Conservation (phyloP, 92 coral and sea anemone species). For the Meandrina meandrites region DNA sequence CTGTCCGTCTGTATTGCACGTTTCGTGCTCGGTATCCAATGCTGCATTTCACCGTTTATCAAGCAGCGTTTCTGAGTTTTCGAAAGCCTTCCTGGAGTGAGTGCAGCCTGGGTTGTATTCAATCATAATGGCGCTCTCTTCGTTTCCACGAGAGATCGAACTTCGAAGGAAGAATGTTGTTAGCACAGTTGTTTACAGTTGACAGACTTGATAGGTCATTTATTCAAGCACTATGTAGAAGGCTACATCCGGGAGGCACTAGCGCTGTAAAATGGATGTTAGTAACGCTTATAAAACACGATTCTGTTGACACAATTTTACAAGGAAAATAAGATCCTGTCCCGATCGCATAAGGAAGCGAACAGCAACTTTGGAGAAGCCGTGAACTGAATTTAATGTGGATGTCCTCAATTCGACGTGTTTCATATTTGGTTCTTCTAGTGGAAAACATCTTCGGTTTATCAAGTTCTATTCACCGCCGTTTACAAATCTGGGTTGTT, state of each 20-base stretch:
- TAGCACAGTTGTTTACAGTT: conserved; percentile 24
- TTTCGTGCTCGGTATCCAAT: neutral
- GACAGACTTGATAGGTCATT: conserved; percentile 34
- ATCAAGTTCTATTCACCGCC: neutral
- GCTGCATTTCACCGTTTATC: neutral
- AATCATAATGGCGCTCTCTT: neutral
- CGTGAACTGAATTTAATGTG: neutral
- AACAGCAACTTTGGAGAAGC: neutral
- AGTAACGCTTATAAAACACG: neutral
- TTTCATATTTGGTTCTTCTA: neutral
- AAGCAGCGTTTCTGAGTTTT: neutral
- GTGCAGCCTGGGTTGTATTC: neutral
- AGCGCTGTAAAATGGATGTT: conserved; percentile 24
- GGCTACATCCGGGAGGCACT: conserved; percentile 8
- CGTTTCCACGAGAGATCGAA: conserved; percentile 53
- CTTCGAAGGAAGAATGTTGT: conserved; percentile 53
- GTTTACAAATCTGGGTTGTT: neutral
- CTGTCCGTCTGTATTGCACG: neutral
- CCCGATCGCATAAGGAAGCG: neutral
- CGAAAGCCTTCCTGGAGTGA: neutral
- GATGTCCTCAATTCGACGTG: neutral
- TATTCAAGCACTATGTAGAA: conserved; percentile 13
- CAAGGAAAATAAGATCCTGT: neutral
- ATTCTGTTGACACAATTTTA: neutral
- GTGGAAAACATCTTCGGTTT: neutral